Percentiles rank a stretch among this genome's conserved stretches.
Conservation (phyloP, 2,797 vertebrate genomes). For the Betta splendens region DNA sequence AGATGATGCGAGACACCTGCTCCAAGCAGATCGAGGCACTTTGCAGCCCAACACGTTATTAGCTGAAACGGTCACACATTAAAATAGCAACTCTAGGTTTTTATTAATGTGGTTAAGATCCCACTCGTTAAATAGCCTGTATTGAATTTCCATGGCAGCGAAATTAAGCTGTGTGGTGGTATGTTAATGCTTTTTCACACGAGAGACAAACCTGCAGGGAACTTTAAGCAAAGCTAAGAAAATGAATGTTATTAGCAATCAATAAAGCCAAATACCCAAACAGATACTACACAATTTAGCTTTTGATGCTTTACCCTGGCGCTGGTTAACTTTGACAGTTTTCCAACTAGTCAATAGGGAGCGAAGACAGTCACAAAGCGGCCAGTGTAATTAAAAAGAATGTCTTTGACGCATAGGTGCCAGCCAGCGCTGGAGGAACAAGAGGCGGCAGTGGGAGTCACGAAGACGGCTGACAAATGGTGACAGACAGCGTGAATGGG, state of each 20-base stretch:
- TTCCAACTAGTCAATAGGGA: constrained; percentile 38
- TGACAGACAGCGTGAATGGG: constrained; percentile 20
- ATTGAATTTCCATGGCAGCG: not conserved
- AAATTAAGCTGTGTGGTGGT: not conserved
- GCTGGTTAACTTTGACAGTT: constrained; percentile 34
- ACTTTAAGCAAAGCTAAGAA: constrained; percentile 8
- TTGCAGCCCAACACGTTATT: constrained; percentile 1
- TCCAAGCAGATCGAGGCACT: constrained; percentile 2
- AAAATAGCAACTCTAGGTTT: not conserved
- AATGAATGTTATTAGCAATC: constrained; percentile 17
- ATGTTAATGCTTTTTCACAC: constrained; percentile 15
- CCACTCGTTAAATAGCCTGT: not conserved
- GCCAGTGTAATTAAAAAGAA: constrained; percentile 51
- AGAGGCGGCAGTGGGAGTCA: constrained; percentile 29
- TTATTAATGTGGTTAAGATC: not conserved
- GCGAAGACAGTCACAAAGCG: constrained; percentile 45
- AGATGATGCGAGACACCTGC: constrained; percentile 38
- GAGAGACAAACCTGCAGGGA: constrained; percentile 14
- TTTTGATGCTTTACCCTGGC: constrained; percentile 34
- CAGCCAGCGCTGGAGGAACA: constrained; percentile 25
- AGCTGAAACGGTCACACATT: constrained; percentile 1
- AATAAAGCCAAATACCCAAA: constrained; percentile 32
- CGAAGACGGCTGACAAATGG: constrained; percentile 45
- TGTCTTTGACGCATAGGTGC: constrained; percentile 31
- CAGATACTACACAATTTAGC: constrained; percentile 25